Evolutionary conservation across 2,113 vertebrate genomes (phyloP).

Genomic region (Solea senegalensis): DNA sequence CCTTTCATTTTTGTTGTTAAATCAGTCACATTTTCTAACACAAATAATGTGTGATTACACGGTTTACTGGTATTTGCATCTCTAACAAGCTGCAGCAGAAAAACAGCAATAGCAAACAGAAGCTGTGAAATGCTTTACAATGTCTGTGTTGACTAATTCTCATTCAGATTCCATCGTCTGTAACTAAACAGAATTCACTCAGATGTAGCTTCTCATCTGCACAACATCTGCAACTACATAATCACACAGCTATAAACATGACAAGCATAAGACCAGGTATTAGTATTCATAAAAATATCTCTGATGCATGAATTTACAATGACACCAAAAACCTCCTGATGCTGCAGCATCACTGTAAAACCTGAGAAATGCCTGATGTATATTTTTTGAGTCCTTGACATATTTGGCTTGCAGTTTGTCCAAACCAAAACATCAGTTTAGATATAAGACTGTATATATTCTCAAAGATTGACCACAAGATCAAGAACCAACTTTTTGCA

Average conservation of each 20-base stretch:
- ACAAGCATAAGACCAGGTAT: background rate
- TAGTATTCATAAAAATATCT: background rate
- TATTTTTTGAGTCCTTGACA: background rate
- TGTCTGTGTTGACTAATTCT: too few relatives aligned
- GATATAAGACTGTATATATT: background rate
- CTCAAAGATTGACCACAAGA: background rate
- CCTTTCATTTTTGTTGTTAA: background rate
- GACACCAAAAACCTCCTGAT: background rate
- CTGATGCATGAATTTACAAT: background rate
- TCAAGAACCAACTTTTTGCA: constrained; percentile 1
- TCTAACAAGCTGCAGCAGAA: background rate
- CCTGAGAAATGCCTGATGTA: background rate
- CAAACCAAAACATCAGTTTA: background rate
- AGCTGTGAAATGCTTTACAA: background rate
- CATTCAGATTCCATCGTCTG: too few relatives aligned
- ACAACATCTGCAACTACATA: background rate
- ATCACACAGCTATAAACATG: background rate
- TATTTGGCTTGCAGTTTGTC: too few relatives aligned
- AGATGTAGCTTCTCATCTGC: background rate
- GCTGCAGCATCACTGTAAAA: background rate
- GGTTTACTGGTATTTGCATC: background rate
- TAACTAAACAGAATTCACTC: too few relatives aligned
- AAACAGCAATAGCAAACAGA: background rate
- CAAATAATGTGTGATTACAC: background rate
- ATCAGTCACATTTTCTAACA: background rate